These are phyloP conservation scores for Gopherus evgoodei DNA, from an alignment of 2,113 vertebrate genomes.

Conservation along the genomic window DNA sequence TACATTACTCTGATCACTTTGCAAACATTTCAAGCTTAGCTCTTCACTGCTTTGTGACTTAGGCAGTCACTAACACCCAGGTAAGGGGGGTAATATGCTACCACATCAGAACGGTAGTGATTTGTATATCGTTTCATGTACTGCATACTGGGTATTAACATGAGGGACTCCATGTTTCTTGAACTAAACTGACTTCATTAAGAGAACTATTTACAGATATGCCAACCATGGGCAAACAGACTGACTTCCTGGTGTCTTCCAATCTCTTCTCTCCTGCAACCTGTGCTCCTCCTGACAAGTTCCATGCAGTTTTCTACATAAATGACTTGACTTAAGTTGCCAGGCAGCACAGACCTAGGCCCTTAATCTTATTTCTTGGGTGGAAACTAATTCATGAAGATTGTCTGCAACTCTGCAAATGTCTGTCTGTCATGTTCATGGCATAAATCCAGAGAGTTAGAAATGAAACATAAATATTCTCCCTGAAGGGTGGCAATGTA, in stretches of 20 bases:
- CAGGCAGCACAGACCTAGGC: not conserved
- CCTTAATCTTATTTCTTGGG: constrained; percentile 16
- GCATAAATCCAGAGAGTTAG: not conserved
- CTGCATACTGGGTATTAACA: not conserved
- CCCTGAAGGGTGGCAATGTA: not conserved
- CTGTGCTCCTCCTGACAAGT: not conserved
- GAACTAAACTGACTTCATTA: not conserved
- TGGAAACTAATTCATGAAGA: constrained; percentile 28
- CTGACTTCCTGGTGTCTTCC: not conserved
- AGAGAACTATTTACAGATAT: not conserved
- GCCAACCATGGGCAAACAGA: not conserved
- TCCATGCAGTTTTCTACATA: not conserved
- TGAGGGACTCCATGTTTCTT: not conserved
- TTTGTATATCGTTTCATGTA: constrained; percentile 34
- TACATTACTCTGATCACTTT: constrained; percentile 25
- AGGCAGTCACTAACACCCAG: constrained; percentile 45
- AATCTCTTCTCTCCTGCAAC: not conserved
- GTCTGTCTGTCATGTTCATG: not conserved
- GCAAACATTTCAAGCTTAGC: constrained; percentile 30
- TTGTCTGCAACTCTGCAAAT: not conserved
- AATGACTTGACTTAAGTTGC: not conserved
- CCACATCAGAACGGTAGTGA: not conserved
- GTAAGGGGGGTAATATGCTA: constrained; percentile 13
- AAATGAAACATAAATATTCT: not conserved
- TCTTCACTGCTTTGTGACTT: constrained; percentile 18